Evolutionary conservation across 2,113 vertebrate species (phyloP).

Genomic region (Arenaria interpres): DNA sequence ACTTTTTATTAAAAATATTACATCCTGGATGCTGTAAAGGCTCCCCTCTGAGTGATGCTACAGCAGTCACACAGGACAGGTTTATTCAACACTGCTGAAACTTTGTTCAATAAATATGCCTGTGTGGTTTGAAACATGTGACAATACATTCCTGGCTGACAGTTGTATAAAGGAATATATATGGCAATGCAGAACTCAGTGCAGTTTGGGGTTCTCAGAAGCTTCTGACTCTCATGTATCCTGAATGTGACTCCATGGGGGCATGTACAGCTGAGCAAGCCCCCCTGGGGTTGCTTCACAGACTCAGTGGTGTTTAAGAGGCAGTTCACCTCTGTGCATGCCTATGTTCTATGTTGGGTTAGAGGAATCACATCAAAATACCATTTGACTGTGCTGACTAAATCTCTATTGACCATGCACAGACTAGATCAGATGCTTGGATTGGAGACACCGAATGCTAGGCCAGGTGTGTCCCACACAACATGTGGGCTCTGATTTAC

Average conservation of each 20-base stretch:
- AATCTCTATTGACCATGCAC: background rate
- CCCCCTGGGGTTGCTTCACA: background rate
- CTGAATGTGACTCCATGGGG: background rate
- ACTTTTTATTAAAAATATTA: background rate
- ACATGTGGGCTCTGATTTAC: background rate
- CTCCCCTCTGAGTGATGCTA: background rate
- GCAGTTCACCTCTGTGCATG: background rate
- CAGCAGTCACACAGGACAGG: background rate
- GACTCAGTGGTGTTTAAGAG: background rate
- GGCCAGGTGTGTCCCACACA: background rate
- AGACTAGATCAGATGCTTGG: background rate
- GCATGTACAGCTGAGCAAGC: background rate
- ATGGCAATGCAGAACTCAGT: background rate
- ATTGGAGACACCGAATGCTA: accelerated
- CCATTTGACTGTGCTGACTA: background rate
- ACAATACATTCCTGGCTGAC: background rate
- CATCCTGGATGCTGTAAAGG: background rate
- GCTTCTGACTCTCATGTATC: background rate
- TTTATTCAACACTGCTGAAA: background rate
- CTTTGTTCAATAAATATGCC: background rate
- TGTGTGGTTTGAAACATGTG: background rate
- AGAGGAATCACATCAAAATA: background rate
- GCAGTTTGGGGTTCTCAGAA: background rate
- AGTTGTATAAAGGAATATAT: background rate
- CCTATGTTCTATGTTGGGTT: accelerated